Evolutionary conservation across 1,140 invertebrate species (phyloP).

Genomic region (Drosophila nikananu): DNA sequence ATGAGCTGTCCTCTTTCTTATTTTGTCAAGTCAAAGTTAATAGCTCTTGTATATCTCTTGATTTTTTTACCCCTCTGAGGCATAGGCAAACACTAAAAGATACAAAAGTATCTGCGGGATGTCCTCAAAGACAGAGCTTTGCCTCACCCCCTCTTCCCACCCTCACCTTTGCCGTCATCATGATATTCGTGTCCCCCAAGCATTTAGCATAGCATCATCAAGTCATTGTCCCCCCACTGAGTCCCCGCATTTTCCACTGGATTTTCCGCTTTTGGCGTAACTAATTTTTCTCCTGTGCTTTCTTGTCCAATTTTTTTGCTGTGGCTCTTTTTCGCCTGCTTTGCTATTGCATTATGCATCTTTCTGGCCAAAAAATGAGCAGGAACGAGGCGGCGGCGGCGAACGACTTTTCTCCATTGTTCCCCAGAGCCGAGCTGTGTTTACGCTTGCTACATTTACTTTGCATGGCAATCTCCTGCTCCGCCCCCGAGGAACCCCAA

Average conservation of each 20-base stretch:
- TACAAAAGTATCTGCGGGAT: conserved; percentile 22
- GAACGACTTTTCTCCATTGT: conserved; percentile 42
- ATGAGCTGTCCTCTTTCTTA: not conserved
- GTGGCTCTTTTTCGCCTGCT: conserved; percentile 45
- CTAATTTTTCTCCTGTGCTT: conserved; percentile 79
- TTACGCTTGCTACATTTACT: conserved; percentile 82
- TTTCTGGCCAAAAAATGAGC: conserved; percentile 24
- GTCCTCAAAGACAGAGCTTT: conserved; percentile 13
- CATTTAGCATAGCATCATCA: conserved; percentile 76
- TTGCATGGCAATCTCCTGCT: conserved; percentile 64
- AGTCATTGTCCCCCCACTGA: conserved; percentile 16
- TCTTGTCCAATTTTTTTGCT: conserved; percentile 15
- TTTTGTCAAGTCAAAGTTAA: not conserved
- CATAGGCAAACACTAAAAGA: not conserved
- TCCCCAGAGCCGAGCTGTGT: conserved; percentile 68
- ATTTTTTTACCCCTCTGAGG: not conserved
- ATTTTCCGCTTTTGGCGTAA: conserved; percentile 76
- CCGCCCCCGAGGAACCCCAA: conserved; percentile 13
- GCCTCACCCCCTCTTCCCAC: not conserved
- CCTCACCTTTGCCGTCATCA: conserved; percentile 16
- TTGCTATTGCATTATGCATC: conserved; percentile 76
- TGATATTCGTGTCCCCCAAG: conserved; percentile 78
- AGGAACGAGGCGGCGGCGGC: conserved; percentile 3
- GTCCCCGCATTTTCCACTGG: conserved; percentile 17
- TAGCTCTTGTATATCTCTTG: not conserved